phyloP scores from a whole-genome alignment of 2,797 vertebrate species.

The Labeo calbasu region DNA sequence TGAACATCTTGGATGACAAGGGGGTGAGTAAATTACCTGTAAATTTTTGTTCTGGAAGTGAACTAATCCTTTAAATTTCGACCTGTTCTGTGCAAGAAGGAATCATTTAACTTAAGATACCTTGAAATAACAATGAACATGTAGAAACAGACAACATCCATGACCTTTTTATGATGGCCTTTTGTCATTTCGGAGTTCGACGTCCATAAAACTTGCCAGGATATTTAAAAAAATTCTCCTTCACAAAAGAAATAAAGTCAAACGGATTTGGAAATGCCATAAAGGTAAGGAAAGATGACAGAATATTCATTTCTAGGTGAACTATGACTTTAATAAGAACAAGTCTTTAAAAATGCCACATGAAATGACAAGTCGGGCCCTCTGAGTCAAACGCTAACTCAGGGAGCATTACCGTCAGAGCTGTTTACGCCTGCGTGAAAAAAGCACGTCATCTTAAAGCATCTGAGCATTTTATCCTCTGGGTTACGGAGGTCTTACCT shows the following conservation, averaged over 20 bases:
- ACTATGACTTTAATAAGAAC: conserved; percentile 16
- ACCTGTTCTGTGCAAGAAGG: background rate
- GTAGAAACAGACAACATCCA: background rate
- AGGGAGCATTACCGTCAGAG: conserved; percentile 35
- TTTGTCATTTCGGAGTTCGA: background rate
- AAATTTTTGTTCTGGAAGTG: too few relatives aligned
- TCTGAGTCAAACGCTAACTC: conserved; percentile 47
- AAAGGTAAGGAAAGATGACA: background rate
- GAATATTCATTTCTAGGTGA: conserved; percentile 1
- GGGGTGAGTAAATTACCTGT: too few relatives aligned
- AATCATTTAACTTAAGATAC: background rate
- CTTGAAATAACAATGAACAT: background rate
- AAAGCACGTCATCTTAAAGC: conserved; percentile 4
- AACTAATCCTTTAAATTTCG: too few relatives aligned
- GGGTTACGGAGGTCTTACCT: conserved; percentile 72
- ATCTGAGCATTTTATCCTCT: conserved; percentile 8
- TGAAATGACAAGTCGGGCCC: conserved; percentile 6
- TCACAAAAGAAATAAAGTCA: background rate
- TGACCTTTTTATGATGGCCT: background rate
- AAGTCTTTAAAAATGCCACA: conserved; percentile 25
- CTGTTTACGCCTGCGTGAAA: conserved; percentile 3
- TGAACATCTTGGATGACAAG: too few relatives aligned
- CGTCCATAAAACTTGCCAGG: background rate
- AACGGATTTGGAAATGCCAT: background rate
- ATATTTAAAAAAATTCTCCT: background rate